These are phyloP conservation scores for Anoncus sp. DNA, from an alignment of 2,888 invertebrate genomes.

Conservation along the genomic window DNA sequence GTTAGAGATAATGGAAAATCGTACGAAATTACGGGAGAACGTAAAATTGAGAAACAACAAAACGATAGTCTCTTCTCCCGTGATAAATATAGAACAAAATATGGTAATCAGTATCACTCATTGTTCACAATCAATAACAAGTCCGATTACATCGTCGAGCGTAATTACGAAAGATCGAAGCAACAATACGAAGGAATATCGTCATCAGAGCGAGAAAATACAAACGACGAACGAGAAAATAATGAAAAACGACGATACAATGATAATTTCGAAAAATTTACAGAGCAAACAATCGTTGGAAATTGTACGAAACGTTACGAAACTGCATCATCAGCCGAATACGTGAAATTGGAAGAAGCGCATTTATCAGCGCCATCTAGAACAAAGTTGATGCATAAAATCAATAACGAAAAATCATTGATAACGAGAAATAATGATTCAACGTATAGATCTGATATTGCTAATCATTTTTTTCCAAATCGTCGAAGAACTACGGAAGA, in stretches of 20 bases:
- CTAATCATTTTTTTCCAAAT: conserved; percentile 27
- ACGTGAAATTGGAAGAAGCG: conserved; percentile 83
- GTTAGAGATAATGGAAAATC: too few species aligned
- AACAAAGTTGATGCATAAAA: conserved; percentile 77
- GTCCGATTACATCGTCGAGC: conserved; percentile 77
- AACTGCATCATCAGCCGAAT: conserved; percentile 74
- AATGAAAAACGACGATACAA: too few species aligned
- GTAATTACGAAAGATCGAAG: conserved; percentile 65
- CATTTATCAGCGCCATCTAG: conserved; percentile 82
- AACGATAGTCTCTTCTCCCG: conserved; percentile 44
- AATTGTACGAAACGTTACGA: conserved; percentile 61
- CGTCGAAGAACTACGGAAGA: conserved; percentile 58
- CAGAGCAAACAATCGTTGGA: background rate
- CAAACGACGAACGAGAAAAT: too few species aligned
- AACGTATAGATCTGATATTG: background rate
- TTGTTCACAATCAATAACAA: conserved; percentile 79
- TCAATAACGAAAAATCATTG: conserved; percentile 13
- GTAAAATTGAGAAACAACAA: conserved; percentile 20
- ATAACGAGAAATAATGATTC: background rate
- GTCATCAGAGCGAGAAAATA: background rate
- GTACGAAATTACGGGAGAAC: conserved; percentile 18
- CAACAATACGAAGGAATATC: conserved; percentile 26
- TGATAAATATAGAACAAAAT: conserved; percentile 25
- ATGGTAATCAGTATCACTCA: conserved; percentile 72
- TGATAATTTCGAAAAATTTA: background rate